Base-by-base conservation (phyloP, 2,888 invertebrate genomes). In the Polymixis lichenea region DNA sequence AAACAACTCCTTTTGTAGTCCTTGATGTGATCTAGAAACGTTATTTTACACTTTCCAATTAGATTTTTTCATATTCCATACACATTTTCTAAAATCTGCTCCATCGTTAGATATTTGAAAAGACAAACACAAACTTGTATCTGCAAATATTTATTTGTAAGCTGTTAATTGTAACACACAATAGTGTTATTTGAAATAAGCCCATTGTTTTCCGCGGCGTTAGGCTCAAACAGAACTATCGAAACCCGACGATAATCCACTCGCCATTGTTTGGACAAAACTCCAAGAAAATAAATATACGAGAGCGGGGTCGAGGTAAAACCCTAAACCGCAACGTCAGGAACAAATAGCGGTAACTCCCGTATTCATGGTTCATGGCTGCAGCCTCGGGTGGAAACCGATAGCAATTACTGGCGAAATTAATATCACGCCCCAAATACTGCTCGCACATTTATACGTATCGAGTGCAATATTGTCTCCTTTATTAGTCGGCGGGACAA, bases 391-490 rank as follows among this genome's bases (percentile, higher is more conserved):
- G 93, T 95, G 92, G 95, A 92, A 95, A 93, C 96, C 96, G 96
- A 96, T 96, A 95, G 96, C 96, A 96, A 96, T 96, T 96, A 96
- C 96, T 94, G 95, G 92, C 94, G 92, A 96, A 96, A 96, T 96
- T 96, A 96, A 96, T 96, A 96, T 96, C 95, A 93, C 95, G 95
- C 95, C 94, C 96, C 95, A 95, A 96, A 96, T 96, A 95, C 95
- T 95, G 90, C 95, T 94, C 94, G 93, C 95, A 94, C 95, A 95
- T 96, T 96, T 96, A 96, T 96, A 96, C 95, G 94, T 95, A 95
- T 96, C 94, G 96, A 96, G 93, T 96, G 96, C 96, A 96, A 96
- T 96, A 96, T 95, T 96, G 96, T 96, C 96, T 96, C 95, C 95
- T 95, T 96, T 96, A 96, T 96, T 96, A 96, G 95, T 95, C 93